Base-by-base conservation (phyloP, 2,888 invertebrate species). In the Celastrina argiolus region DNA sequence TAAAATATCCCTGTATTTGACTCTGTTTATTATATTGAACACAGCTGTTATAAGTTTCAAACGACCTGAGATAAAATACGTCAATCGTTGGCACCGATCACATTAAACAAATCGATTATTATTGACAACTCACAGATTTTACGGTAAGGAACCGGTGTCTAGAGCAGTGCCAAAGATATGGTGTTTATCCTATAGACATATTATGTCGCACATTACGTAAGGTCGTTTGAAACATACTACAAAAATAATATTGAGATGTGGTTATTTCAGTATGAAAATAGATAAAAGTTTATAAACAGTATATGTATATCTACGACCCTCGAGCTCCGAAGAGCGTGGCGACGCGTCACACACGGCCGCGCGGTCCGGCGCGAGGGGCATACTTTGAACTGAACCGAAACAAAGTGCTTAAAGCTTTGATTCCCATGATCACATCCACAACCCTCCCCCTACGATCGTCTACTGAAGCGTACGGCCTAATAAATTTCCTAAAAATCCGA, bases 1-100 rank as follows among this genome's bases (percentile, higher is more conserved):
- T 88, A 90, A 89, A 88, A 86, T 88, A 89, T 90, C 90, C 90
- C 89, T 90, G 89, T 90, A 90, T 90, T 82, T 82, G 80, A 89
- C 89, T 89, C 88, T 90, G 90, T 89, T 85, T 84, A 82, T 82
- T 87, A 85, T 82, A 81, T 79, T 88, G 88, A 88, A 88, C 88
- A 90, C 89, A 83, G 81, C 78, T 79, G 79, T 81, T 81, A 78
- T 78, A 71, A 70, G 77, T 81, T 82, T 81, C 85, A 86, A 87
- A 85, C 81, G 76, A 69, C 66, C 45, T 64, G 10, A 61, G 61
- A 34, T 61, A 34, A 36, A 36, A 8, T 5, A 14, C 36, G 36
- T 14, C 59, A 31, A 59, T 41, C 22, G 63, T 18, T 51, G 51
- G 22, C 22, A 51, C 10, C 1, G 51, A 22, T 51, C 12, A 6